These are phyloP conservation scores for Oasisia sp. DNA, from an alignment of 2,888 invertebrate species.

Conservation along the genomic window DNA sequence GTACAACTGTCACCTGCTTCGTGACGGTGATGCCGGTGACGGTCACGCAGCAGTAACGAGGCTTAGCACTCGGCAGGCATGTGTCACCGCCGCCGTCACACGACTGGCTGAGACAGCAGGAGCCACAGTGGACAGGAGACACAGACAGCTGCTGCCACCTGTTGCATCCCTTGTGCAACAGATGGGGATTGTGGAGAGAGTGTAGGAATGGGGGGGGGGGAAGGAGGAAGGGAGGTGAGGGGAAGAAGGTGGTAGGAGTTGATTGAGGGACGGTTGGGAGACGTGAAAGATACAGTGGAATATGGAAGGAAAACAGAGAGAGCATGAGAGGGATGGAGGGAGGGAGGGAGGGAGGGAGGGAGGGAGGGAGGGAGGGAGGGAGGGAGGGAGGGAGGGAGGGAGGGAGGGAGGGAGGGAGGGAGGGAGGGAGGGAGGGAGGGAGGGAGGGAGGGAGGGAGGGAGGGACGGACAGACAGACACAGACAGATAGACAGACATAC, in stretches of 20 bases:
- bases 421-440: background rate
- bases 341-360: too few relatives aligned
- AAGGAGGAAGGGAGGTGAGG: too few relatives aligned
- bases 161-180: constrained; percentile 14
- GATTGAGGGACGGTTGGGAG: background rate
- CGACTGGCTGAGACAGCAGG: background rate
- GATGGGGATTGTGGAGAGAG: background rate
- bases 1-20: background rate
- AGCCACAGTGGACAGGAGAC: constrained; percentile 37
- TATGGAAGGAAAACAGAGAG: background rate
- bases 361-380: too few relatives aligned
- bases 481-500: too few relatives aligned
- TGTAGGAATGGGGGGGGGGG: background rate
- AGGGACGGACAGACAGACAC: too few relatives aligned
- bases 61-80: background rate
- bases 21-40: background rate
- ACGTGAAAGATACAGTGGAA: background rate
- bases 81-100: background rate
- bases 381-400: background rate
- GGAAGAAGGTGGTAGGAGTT: background rate
- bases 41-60: background rate
- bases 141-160: constrained; percentile 47
- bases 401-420: background rate
- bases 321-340: background rate
- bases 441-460: background rate